These are phyloP conservation scores for Tenrec ecaudatus DNA, from an alignment of 2,113 vertebrate species.

Conservation along the genomic window DNA sequence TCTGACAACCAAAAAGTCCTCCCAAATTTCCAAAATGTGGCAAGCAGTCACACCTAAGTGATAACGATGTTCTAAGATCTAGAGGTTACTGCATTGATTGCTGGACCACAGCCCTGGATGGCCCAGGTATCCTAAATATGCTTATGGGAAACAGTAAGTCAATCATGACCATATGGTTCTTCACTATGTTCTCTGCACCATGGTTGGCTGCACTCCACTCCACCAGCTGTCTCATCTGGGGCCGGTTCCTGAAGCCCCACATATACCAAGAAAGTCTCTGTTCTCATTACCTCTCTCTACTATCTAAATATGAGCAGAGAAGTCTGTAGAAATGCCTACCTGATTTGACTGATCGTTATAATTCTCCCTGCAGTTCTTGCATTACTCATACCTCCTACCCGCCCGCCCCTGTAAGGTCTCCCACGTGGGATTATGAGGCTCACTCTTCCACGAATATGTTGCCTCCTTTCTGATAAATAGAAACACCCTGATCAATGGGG, in stretches of 20 bases:
- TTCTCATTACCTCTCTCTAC: neutral
- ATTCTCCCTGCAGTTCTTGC: neutral
- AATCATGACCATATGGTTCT: neutral
- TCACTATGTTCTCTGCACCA: neutral
- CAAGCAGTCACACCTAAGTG: neutral
- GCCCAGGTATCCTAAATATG: neutral
- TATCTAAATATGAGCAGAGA: neutral
- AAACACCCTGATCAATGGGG: neutral
- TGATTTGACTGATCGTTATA: neutral
- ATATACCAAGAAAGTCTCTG: neutral
- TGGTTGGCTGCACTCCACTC: rapidly evolving
- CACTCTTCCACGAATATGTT: neutral
- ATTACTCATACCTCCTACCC: rapidly evolving
- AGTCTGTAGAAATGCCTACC: neutral
- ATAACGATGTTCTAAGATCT: neutral
- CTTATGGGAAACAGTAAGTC: neutral
- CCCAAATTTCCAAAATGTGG: neutral
- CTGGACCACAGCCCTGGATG: neutral
- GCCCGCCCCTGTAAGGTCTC: rapidly evolving
- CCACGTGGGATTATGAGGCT: neutral
- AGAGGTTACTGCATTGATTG: neutral
- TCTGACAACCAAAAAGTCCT: neutral
- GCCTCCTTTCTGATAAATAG: neutral
- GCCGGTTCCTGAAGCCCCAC: neutral
- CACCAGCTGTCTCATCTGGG: neutral